Base-by-base conservation (phyloP, 1,140 invertebrate species). In the Aphaenogaster rudis region DNA sequence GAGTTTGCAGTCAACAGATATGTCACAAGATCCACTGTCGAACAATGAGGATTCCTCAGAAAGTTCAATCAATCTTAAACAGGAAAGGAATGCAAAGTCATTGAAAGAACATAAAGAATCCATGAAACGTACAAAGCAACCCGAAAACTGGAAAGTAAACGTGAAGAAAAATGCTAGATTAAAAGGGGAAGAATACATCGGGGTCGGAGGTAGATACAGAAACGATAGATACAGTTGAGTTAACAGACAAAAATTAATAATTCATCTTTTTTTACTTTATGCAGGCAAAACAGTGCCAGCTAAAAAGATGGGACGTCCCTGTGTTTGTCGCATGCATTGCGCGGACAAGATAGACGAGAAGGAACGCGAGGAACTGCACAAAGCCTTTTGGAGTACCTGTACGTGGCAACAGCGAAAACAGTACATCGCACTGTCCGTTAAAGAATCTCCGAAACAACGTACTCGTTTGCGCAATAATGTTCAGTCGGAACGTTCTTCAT, bases 341-440 rank as follows among this genome's bases (percentile, higher is more conserved):
- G 63, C 72, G 2, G 66, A 88, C 0, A 91, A 88, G 76, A 85
- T 92, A 74, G 86, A 91, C 0, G 91, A 92, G 36, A 71, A 66
- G 7, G 87, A 85, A 33, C 88, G 92, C 11, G 57, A 88, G 6
- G 84, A 93, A 17, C 63, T 93, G 15, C 91, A 93, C 21, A 74
- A 90, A 21, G 81, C 91, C 5, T 92, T 93, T 78, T 93, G 92
- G 92, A 92, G 88, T 21, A 92, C 85, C 2, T 92, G 88, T 11
- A 92, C 88, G 0, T 93, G 92, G 92, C 91, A 92, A 59, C 93
- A 93, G 33, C 59, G 91, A n/a, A 92, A 91, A 50, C 92, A 93
- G 17, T 92, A 91, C 11, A 90, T 93, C 3, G 92, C 91, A 0
- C 57, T 92, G 6, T 90, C 87, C 0, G 90, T 93, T 0, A 93